Conservation (phyloP, 2,113 vertebrate genomes). For the Nanger granti region DNA sequence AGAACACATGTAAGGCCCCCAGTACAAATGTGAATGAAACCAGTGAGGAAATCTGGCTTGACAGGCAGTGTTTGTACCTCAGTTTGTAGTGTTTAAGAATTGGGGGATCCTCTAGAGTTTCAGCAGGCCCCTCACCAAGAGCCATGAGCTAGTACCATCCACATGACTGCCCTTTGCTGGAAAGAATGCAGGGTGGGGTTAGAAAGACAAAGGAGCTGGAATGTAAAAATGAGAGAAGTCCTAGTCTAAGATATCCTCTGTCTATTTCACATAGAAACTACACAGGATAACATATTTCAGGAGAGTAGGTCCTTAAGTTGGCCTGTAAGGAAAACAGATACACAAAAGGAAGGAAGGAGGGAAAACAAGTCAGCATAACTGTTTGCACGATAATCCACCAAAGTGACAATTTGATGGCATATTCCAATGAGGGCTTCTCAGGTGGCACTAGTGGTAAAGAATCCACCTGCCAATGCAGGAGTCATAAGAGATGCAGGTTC, state of each 20-base stretch:
- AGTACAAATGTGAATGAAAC: not conserved
- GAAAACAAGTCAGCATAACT: not conserved
- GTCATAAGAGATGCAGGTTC: not conserved
- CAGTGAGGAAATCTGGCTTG: not conserved
- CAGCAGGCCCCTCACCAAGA: not conserved
- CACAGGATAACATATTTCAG: not conserved
- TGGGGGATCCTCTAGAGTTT: not conserved
- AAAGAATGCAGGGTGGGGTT: not conserved
- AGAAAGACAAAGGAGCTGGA: not conserved
- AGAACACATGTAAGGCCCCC: rapidly evolving
- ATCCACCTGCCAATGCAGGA: not conserved
- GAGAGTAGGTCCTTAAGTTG: not conserved
- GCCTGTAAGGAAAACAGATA: not conserved
- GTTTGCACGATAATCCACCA: not conserved
- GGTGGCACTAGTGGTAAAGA: not conserved
- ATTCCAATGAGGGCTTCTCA: not conserved
- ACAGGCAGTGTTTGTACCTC: not conserved
- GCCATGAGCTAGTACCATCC: not conserved
- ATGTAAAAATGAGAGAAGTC: not conserved
- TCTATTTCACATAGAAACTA: not conserved
- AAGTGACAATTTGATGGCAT: not conserved
- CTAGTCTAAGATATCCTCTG: not conserved
- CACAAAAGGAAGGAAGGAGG: not conserved
- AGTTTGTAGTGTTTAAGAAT: not conserved
- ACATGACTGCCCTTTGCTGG: not conserved